A percentile compares a stretch with the other conserved stretches of the same genome.
These are phyloP conservation scores for Phenacoccus solenopsis DNA, from an alignment of 1,140 invertebrate species.

Conservation along the genomic window DNA sequence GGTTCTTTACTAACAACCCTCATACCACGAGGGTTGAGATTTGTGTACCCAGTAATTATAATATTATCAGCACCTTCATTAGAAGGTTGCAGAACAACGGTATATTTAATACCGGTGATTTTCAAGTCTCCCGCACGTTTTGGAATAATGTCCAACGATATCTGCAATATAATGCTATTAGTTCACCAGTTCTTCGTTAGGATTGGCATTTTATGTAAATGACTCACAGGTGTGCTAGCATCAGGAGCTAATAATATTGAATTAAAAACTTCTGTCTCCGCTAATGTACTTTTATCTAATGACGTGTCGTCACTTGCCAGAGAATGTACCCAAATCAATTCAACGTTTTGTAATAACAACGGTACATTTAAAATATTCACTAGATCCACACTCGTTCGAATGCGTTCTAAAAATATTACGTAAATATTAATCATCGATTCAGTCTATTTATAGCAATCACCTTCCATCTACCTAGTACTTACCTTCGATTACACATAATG, in stretches of 20 bases:
- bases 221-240: slow-evolving; percentile 30
- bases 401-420: slow-evolving; percentile 46
- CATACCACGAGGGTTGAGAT: slow-evolving; percentile 41
- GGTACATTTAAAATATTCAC: slow-evolving; percentile 68
- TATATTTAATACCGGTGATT: slow-evolving; percentile 26
- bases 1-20: slow-evolving; percentile 37
- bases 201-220: neutral
- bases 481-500: neutral
- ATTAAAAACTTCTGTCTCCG: slow-evolving; percentile 36
- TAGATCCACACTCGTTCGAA: slow-evolving; percentile 61
- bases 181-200: slow-evolving; percentile 29
- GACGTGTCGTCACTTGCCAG: slow-evolving; percentile 34
- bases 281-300: slow-evolving; percentile 34
- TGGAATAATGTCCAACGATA: slow-evolving; percentile 25
- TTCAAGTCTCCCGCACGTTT: slow-evolving; percentile 26
- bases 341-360: slow-evolving; percentile 54
- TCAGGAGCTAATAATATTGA: slow-evolving; percentile 36
- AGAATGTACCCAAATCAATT: slow-evolving; percentile 64
- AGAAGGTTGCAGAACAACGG: slow-evolving; percentile 29
- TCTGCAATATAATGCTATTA: slow-evolving; percentile 29
- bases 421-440: slow-evolving; percentile 18
- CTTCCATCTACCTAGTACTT: neutral
- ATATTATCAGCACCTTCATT: slow-evolving; percentile 31
- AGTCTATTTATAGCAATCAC: neutral
- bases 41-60: slow-evolving; percentile 44